phyloP scores from a whole-genome alignment of 2,113 vertebrate genomes.

The Amphilophus citrinellus region DNA sequence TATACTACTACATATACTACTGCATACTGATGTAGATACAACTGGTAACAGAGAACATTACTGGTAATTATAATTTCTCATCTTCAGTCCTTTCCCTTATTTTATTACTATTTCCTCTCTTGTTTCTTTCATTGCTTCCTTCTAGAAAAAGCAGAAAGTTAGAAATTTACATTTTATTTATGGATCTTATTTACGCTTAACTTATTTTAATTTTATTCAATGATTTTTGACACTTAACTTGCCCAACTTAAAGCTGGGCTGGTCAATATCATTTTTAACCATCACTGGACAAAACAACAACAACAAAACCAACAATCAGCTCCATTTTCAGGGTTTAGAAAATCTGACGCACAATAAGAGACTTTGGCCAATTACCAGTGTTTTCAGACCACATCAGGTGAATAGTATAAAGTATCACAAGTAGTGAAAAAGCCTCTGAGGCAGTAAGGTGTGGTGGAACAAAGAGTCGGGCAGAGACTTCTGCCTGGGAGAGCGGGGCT shows the following conservation, averaged over 20 bases:
- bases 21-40: neutral
- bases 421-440: accelerated
- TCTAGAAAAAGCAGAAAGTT: too few relatives aligned
- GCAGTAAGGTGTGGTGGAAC: neutral
- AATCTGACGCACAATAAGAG: neutral
- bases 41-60: neutral
- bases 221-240: neutral
- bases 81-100: neutral
- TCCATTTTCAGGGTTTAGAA: neutral
- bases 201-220: too few relatives aligned
- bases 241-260: neutral
- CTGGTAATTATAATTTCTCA: neutral
- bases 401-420: neutral
- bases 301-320: neutral
- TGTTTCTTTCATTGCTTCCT: too few relatives aligned
- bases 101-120: neutral
- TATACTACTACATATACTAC: slow-evolving; percentile 12
- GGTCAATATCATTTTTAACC: accelerated
- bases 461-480: too few relatives aligned
- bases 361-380: neutral
- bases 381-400: neutral
- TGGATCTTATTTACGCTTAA: too few relatives aligned
- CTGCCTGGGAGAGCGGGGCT: neutral
- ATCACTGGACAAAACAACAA: neutral
- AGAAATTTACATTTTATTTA: too few relatives aligned